Base-by-base conservation (phyloP, 2,888 invertebrate genomes). In the Xestia rhomboidea region DNA sequence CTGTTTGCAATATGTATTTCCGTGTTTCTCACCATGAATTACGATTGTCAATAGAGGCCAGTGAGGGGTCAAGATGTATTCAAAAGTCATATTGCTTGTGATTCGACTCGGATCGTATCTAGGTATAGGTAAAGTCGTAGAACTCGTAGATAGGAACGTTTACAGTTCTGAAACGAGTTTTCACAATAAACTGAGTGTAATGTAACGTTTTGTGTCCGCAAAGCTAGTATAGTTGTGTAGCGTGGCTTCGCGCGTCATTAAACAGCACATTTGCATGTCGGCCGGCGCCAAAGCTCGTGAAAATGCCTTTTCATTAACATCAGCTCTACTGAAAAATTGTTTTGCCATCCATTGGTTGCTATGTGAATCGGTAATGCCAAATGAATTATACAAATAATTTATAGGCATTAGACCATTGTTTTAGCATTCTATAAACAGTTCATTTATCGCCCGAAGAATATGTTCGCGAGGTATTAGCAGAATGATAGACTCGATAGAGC, bases 271-370 rank as follows among this genome's bases (percentile, higher is more conserved):
- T 96, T 95, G 94, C 96, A 95, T 96, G 94, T 88, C 93, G 94
- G 93, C 91, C 95, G 94, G 93, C 95, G 95, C 96, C 96, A 96
- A 95, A 95, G 91, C 95, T 96, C 96, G 96, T 96, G 96, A 95
- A 96, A 96, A 95, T 94, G 95, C 94, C 94, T 93, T 94, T 96
- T 96, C 96, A 96, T 96, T 96, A 96, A 92, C 95, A 95, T 95
- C 95, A 95, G 95, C 93, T 94, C 90, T 90, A 92, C 94, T 95
- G 95, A 95, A 95, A 95, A 95, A 95, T 94, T 92, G 95, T 93
- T 95, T 91, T 92, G 92, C 90, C 92, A 92, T 90, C 91, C 91
- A 91, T 90, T 91, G 89, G 90, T 89, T 91, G 89, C 79, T 88
- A 87, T 87, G 82, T 81, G 86, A 88, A 88, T 86, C 81, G 82